These are phyloP conservation scores for Megalops atlanticus DNA, from an alignment of 2,113 vertebrate genomes.

Conservation along the genomic window DNA sequence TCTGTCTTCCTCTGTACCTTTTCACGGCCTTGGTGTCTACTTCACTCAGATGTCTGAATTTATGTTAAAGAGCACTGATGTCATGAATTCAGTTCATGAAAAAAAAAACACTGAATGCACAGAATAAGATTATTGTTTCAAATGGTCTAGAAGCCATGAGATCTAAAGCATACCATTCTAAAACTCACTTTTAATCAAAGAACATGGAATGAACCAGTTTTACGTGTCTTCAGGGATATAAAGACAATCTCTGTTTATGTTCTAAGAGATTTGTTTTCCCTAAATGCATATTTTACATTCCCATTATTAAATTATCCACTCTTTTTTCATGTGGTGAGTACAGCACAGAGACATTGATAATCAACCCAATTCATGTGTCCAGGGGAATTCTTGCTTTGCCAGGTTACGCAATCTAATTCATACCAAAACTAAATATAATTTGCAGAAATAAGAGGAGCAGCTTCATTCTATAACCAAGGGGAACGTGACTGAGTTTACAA, in stretches of 20 bases:
- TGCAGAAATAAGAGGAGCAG: neutral
- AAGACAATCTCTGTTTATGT: neutral
- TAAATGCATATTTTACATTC: neutral
- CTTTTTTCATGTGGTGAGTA: conserved; percentile 1
- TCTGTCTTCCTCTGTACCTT: neutral
- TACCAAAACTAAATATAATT: conserved; percentile 6
- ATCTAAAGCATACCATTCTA: neutral
- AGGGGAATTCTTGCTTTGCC: neutral
- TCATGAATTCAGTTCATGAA: no score
- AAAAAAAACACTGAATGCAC: neutral
- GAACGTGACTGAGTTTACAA: neutral
- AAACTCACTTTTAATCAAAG: neutral
- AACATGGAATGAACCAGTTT: neutral
- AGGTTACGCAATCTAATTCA: neutral
- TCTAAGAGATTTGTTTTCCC: neutral
- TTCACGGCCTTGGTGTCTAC: neutral
- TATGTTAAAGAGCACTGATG: no score
- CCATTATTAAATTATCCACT: neutral
- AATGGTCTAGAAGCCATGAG: neutral
- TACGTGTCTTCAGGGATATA: neutral
- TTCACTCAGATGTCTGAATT: neutral
- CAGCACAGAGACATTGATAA: neutral
- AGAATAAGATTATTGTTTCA: neutral
- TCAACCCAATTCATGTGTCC: neutral
- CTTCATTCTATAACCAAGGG: neutral